Evolutionary conservation across 2,888 invertebrate genomes (phyloP).

Genomic region (Cryptophagus acutangulus): DNA sequence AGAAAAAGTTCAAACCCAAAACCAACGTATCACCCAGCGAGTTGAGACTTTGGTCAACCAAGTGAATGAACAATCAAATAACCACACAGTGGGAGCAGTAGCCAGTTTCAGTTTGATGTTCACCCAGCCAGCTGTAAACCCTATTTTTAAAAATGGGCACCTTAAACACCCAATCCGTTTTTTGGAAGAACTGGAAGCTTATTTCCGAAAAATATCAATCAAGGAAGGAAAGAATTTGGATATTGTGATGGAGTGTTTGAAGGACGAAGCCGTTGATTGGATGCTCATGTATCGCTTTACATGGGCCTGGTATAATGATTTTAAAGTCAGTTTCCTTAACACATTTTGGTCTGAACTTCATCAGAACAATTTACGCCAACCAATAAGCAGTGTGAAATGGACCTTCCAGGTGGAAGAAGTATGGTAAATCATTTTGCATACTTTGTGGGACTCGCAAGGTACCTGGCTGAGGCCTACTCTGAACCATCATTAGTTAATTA

Average conservation of each 20-base stretch:
- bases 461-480: slow-evolving; percentile 7
- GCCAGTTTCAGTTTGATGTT: too few relatives aligned
- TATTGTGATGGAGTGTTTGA: not conserved
- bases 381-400: not conserved
- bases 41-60: too few relatives aligned
- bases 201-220: not conserved
- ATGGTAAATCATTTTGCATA: slow-evolving; percentile 13
- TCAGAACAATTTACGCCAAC: slow-evolving; percentile 10
- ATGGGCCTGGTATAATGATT: slow-evolving; percentile 7
- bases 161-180: slow-evolving; percentile 1
- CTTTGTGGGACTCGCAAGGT: slow-evolving; percentile 6
- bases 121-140: too few relatives aligned
- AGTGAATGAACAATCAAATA: too few relatives aligned
- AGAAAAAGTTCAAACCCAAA: too few relatives aligned
- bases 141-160: too few relatives aligned
- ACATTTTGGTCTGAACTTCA: slow-evolving; percentile 11
- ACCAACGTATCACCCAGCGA: too few relatives aligned
- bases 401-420: not conserved
- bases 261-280: slow-evolving; percentile 1
- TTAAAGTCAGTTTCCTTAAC: slow-evolving; percentile 3
- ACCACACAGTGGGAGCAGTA: too few relatives aligned
- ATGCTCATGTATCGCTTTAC: slow-evolving; percentile 2
- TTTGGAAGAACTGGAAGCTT: not conserved
- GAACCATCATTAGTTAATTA: slow-evolving; percentile 6
- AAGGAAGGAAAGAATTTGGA: not conserved